phyloP scores from a whole-genome alignment of 2,797 vertebrate species.

The Tapera naevia region DNA sequence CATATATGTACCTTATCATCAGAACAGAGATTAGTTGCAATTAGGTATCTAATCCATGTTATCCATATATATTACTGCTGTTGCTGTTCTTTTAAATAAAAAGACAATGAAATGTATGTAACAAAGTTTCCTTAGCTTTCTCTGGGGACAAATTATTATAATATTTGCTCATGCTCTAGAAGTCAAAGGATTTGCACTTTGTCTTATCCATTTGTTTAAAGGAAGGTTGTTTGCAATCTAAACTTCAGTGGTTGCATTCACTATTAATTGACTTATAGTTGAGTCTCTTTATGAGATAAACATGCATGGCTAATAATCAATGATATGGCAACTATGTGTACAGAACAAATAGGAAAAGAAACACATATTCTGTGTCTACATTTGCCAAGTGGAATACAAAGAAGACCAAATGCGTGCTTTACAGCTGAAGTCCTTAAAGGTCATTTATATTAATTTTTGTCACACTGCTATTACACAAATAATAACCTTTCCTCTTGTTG shows the following conservation, averaged over 20 bases:
- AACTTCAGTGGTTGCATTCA: conserved; percentile 9
- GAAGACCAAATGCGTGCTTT: not conserved
- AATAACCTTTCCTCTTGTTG: not conserved
- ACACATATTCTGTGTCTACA: not conserved
- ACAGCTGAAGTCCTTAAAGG: not conserved
- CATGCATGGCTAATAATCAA: conserved; percentile 26
- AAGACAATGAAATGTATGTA: conserved; percentile 2
- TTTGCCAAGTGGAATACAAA: not conserved
- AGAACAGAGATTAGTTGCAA: conserved; percentile 48
- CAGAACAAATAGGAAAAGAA: conserved; percentile 40
- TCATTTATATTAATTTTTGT: not conserved
- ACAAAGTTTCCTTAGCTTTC: not conserved
- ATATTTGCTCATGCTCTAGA: conserved; percentile 39
- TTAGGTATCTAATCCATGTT: conserved; percentile 39
- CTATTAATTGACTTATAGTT: conserved; percentile 16
- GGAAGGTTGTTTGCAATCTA: conserved; percentile 13
- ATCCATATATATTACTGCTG: not conserved
- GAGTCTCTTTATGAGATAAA: conserved; percentile 47
- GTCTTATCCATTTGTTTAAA: conserved; percentile 22
- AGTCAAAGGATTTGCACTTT: conserved; percentile 42
- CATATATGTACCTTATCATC: not conserved
- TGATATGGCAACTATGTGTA: not conserved
- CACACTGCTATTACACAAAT: not conserved
- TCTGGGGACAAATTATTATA: conserved; percentile 23
- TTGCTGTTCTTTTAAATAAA: conserved; percentile 27